Evolutionary conservation across 2,113 vertebrate genomes (phyloP), one percentile per base, ranked within the genome.

Genomic region (Pungitius pungitius): DNA sequence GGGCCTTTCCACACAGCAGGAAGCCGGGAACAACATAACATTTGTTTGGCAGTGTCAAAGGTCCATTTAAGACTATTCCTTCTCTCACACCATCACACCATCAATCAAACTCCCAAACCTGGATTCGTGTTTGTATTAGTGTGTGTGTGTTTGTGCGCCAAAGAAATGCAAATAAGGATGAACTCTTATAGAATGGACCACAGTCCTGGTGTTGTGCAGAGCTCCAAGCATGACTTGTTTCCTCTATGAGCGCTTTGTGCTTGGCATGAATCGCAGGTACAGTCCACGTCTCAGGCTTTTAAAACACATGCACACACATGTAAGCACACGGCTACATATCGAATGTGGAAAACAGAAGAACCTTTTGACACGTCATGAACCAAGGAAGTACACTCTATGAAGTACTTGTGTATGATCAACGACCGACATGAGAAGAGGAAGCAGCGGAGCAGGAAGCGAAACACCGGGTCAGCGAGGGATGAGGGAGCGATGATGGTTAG

Each of bases 321-420:
- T 3, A n/a, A 18, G 69, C 20, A 35, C 49, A 58, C 0, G 26
- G 37, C 2, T 54, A 61, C 39, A 1, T 40, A 14, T 42, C 26
- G 45, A 54, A 74, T 55, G 72, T 58, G 43, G 73, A 70, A 39
- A 75, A 76, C 49, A 55, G 57, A 59, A 39, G 47, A 67, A 61
- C 3, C 35, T 77, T 86, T 62, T 64, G 69, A 75, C 71, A 49
- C 11, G 59, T 4, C 0, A 20, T 69, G 65, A 87, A 82, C 37
- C 14, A 62, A 75, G 40, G 71, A 57, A 72, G 73, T 64, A 56
- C 55, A 75, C 69, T 62, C 66, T 56, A 27, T 69, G 76, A 85
- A 70, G 77, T 71, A 49, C 76, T 81, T 84, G 77, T 6, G 42
- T 73, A 33, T 75, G 82, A 88, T 88, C 82, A 85, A 81, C 22